A percentile compares a stretch with the other conserved stretches of the same genome.
phyloP scores from a whole-genome alignment of 2,888 invertebrate species.

The Harpagoxenus sublaevis region DNA sequence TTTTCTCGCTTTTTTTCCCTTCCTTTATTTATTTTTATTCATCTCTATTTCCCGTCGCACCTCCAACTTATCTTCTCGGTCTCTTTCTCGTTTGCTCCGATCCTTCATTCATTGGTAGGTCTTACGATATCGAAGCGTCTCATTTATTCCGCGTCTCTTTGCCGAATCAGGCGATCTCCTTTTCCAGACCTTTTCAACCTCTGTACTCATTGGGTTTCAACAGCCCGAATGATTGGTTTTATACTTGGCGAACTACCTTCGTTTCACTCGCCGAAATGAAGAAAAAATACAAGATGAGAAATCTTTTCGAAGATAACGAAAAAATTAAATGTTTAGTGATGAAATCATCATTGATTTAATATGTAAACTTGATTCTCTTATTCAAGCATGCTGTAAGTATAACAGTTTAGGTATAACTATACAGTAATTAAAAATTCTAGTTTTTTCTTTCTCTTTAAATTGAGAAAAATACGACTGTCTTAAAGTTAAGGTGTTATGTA shows the following conservation, averaged over 20 bases:
- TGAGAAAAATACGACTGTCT: not conserved
- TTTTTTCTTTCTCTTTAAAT: not conserved
- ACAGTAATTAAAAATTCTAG: not conserved
- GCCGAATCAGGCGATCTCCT: conserved; percentile 76
- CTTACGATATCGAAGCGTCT: conserved; percentile 68
- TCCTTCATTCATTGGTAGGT: conserved; percentile 29
- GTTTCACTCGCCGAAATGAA: conserved; percentile 27
- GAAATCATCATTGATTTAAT: not conserved
- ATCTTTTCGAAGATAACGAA: conserved; percentile 7
- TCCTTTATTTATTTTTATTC: conserved; percentile 75
- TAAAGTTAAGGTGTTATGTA: not conserved
- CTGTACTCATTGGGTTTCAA: conserved; percentile 62
- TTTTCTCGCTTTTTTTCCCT: conserved; percentile 75
- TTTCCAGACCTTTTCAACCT: conserved; percentile 50
- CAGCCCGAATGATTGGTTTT: conserved; percentile 73
- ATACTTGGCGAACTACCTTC: conserved; percentile 65
- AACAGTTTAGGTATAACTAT: not conserved
- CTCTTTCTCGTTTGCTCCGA: conserved; percentile 63
- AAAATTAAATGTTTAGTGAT: not conserved
- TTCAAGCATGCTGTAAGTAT: not conserved
- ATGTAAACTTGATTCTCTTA: not conserved
- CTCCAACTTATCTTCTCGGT: conserved; percentile 69
- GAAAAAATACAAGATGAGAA: conserved; percentile 5
- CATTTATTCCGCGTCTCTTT: conserved; percentile 79
- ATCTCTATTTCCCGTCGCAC: conserved; percentile 62